Evolutionary conservation across 2,797 vertebrate genomes (phyloP).

Genomic region (Spinus pinus): DNA sequence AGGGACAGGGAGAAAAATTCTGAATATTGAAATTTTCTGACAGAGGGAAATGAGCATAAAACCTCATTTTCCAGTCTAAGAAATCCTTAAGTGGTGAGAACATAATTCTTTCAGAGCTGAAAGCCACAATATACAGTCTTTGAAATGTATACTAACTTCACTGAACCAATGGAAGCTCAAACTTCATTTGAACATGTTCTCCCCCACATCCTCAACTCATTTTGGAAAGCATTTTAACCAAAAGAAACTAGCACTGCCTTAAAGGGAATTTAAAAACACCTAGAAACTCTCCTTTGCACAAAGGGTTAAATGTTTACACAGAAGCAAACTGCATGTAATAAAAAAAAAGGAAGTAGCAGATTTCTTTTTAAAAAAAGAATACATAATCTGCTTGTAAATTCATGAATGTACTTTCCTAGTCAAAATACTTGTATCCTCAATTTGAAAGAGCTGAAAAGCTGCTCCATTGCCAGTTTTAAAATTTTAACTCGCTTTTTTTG

Average conservation of each 20-base stretch:
- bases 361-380: accelerated
- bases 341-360: neutral
- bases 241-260: neutral
- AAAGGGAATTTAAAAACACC: neutral
- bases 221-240: neutral
- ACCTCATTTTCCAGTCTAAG: neutral
- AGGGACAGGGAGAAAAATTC: accelerated
- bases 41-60: neutral
- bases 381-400: neutral
- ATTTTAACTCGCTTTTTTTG: accelerated
- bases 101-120: neutral
- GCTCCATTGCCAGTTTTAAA: neutral
- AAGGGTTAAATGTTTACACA: neutral
- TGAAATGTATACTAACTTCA: neutral
- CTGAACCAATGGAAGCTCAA: neutral
- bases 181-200: neutral
- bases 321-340: neutral
- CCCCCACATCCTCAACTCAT: neutral
- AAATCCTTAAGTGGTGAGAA: neutral
- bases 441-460: neutral
- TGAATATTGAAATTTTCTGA: neutral
- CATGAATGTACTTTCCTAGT: neutral
- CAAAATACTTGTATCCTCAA: neutral
- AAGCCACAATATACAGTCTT: neutral
- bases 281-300: neutral